Percentiles rank a stretch among this genome's conserved stretches.
Conservation (phyloP, 2,113 vertebrate species). For the Raja brachyura region DNA sequence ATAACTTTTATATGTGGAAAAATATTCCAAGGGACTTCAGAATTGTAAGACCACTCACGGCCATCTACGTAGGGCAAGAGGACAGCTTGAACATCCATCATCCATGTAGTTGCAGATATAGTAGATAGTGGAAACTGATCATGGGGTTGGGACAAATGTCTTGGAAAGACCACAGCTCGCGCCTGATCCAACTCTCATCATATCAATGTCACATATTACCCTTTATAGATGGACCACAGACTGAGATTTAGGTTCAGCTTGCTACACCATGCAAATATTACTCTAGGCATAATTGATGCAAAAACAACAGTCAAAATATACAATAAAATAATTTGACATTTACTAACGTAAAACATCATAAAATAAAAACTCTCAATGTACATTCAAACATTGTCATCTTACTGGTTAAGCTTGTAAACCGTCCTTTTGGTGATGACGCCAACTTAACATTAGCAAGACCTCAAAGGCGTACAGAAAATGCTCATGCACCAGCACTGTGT, state of each 20-base stretch:
- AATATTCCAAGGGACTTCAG: neutral
- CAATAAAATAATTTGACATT: neutral
- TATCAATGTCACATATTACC: neutral
- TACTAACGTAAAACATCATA: neutral
- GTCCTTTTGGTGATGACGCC: neutral
- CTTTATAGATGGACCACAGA: neutral
- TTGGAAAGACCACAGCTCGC: neutral
- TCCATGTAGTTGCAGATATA: too few relatives aligned
- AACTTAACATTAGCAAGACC: neutral
- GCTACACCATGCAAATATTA: neutral
- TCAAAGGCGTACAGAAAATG: neutral
- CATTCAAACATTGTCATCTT: neutral
- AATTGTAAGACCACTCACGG: neutral
- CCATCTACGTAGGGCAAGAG: too few relatives aligned
- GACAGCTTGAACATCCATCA: neutral
- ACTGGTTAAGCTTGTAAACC: neutral
- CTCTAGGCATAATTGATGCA: neutral
- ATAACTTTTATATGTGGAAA: neutral
- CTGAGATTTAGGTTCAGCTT: neutral
- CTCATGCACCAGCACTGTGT: neutral
- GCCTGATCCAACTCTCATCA: neutral
- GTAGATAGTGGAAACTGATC: neutral
- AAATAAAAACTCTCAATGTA: neutral
- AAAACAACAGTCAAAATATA: neutral
- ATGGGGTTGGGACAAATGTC: neutral